A percentile compares a stretch with the other conserved stretches of the same genome.
Conservation (phyloP, 2,113 vertebrate species). For the Eolophus roseicapilla region DNA sequence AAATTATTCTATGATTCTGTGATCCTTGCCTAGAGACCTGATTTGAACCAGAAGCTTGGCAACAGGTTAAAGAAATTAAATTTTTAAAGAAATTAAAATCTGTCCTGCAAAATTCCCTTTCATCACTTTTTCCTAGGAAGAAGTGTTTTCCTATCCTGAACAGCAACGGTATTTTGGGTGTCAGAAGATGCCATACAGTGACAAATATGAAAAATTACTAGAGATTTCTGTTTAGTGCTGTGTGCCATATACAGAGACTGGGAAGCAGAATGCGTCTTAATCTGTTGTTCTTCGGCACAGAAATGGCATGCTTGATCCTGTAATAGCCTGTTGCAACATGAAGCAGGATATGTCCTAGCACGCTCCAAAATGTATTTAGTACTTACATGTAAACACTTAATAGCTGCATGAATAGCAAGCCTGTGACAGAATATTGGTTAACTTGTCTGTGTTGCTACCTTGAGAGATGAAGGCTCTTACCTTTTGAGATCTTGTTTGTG, state of each 20-base stretch:
- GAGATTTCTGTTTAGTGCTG: not conserved
- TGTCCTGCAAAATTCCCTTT: not conserved
- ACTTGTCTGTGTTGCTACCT: not conserved
- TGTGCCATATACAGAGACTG: rapidly evolving
- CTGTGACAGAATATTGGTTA: not conserved
- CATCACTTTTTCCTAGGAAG: rapidly evolving
- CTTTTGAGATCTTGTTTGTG: not conserved
- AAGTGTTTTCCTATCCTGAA: not conserved
- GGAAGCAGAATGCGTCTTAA: not conserved
- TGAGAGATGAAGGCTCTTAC: not conserved
- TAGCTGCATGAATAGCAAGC: not conserved
- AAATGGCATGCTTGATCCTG: not conserved
- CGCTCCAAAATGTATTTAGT: not conserved
- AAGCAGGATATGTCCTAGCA: not conserved
- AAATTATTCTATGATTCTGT: not conserved
- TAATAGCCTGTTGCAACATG: not conserved
- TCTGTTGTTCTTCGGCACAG: not conserved
- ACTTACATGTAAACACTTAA: not conserved
- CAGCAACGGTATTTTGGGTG: not conserved
- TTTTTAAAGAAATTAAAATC: not conserved
- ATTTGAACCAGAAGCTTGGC: not conserved
- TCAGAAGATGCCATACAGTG: not conserved
- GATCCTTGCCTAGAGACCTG: not conserved
- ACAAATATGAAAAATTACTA: not conserved
- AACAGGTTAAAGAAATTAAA: not conserved